Percentiles rank a stretch among this genome's conserved stretches.
phyloP scores from a whole-genome alignment of 1,140 invertebrate species.

The Physella acuta region DNA sequence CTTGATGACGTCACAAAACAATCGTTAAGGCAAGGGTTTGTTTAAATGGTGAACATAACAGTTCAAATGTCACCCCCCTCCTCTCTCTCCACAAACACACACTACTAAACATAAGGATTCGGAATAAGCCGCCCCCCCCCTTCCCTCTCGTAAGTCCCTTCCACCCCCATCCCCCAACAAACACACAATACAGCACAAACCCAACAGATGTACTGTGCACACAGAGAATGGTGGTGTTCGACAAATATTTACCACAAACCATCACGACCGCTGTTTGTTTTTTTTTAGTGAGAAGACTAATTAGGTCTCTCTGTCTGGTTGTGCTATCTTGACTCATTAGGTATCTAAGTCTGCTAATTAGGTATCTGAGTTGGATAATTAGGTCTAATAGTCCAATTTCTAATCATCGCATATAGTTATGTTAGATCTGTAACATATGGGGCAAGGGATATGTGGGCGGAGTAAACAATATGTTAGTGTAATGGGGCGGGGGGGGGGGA shows the following conservation, averaged over 20 bases:
- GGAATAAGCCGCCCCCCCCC: neutral
- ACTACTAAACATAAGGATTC: neutral
- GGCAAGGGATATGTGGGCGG: no score
- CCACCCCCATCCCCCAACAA: neutral
- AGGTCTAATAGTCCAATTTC: neutral
- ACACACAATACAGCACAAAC: neutral
- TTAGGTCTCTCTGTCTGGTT: neutral
- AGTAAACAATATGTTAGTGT: neutral
- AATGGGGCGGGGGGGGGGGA: neutral
- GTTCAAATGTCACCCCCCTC: no score
- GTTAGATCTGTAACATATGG: no score
- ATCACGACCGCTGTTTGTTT: neutral
- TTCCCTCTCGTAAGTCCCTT: neutral
- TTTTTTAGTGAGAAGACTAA: neutral
- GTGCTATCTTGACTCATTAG: neutral
- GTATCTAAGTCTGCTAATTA: neutral
- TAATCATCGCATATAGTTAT: neutral
- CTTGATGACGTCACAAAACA: no score
- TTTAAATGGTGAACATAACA: no score
- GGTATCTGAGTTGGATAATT: neutral
- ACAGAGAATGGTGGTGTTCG: neutral
- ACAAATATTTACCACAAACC: neutral
- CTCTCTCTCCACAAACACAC: neutral
- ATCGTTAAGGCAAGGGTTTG: no score
- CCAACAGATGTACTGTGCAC: neutral